Evolutionary conservation across 2,113 vertebrate genomes (phyloP).

Genomic region (Galbula dea): DNA sequence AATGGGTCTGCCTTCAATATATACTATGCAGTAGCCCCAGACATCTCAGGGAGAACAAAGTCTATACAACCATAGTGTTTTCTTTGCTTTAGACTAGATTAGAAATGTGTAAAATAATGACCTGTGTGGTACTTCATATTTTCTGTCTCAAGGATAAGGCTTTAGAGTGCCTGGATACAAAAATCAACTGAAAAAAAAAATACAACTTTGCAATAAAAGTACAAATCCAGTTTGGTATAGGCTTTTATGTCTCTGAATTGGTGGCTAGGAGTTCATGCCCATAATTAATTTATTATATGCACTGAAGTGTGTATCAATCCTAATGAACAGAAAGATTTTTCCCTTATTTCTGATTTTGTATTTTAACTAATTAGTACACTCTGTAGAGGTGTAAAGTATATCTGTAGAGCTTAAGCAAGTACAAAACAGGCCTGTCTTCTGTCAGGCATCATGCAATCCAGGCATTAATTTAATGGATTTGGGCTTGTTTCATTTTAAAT

Average conservation of each 20-base stretch:
- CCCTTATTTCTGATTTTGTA: background rate
- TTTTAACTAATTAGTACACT: background rate
- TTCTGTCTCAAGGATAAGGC: background rate
- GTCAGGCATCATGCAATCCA: background rate
- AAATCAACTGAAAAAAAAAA: background rate
- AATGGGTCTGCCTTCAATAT: background rate
- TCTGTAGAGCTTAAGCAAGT: background rate
- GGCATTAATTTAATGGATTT: background rate
- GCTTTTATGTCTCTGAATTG: background rate
- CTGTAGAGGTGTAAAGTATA: background rate
- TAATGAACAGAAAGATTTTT: background rate
- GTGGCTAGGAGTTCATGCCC: background rate
- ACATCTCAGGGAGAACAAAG: background rate
- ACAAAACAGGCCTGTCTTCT: background rate
- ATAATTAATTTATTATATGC: background rate
- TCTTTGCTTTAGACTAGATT: background rate
- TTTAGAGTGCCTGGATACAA: background rate
- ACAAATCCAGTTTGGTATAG: background rate
- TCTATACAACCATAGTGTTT: background rate
- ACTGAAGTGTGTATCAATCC: background rate
- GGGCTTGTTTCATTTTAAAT: background rate
- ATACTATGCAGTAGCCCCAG: background rate
- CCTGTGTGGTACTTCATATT: background rate
- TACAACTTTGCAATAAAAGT: background rate
- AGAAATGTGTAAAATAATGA: background rate